A percentile compares a stretch with the other conserved stretches of the same genome.
Conservation (phyloP, 2,888 invertebrate species). For the Chaitophorus viminalis region DNA sequence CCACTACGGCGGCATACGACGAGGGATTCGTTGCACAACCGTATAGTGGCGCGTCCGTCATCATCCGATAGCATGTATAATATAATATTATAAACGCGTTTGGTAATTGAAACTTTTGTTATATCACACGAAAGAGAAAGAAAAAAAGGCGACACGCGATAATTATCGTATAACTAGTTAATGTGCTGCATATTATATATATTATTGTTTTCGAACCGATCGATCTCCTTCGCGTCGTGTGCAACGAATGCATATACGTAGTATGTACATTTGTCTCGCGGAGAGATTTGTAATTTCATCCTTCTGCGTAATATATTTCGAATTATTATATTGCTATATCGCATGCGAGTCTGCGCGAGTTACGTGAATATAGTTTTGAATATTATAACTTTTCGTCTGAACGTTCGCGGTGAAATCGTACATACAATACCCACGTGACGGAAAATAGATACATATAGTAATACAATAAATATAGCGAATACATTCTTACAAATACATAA, state of each 20-base stretch:
- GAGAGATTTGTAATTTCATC: no score
- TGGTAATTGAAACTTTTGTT: neutral
- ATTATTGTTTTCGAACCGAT: neutral
- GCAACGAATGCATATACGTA: no score
- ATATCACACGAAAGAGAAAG: neutral
- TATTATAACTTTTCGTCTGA: neutral
- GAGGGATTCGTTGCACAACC: slow-evolving; percentile 22
- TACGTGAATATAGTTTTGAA: neutral
- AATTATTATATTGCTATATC: no score
- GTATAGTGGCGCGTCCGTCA: neutral
- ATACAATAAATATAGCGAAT: neutral
- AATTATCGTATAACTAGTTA: neutral
- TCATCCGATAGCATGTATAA: neutral
- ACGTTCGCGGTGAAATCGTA: neutral
- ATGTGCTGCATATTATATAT: neutral
- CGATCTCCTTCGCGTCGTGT: neutral
- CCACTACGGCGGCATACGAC: neutral
- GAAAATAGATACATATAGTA: neutral
- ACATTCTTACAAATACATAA: neutral
- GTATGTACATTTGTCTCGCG: neutral
- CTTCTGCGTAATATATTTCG: no score
- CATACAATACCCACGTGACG: neutral
- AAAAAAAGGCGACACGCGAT: neutral
- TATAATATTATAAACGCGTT: neutral
- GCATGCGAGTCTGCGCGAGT: neutral